phyloP scores from a whole-genome alignment of 1,140 invertebrate genomes.

The Temnothorax nylanderi region DNA sequence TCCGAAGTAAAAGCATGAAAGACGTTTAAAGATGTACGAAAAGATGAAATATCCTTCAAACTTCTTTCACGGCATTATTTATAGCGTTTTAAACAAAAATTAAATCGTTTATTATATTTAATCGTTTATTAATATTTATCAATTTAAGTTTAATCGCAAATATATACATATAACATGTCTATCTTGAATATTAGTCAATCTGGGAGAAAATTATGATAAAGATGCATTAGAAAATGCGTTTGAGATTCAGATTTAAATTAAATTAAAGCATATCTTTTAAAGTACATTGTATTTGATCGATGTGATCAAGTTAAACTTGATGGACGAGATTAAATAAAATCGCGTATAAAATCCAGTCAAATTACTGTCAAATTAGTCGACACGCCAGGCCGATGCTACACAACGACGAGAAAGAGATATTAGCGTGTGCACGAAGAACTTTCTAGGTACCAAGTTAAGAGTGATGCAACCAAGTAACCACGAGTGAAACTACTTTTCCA shows the following conservation, averaged over 20 bases:
- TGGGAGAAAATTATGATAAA: background rate
- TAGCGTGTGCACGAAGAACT: slow-evolving; percentile 76
- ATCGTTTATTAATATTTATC: too few relatives aligned
- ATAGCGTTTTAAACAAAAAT: background rate
- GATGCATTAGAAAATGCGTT: background rate
- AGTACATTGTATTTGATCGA: background rate
- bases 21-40: background rate
- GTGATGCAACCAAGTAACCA: slow-evolving; percentile 77
- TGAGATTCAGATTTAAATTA: background rate
- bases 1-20: too few relatives aligned
- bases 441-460: slow-evolving; percentile 80
- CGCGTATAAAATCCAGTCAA: background rate
- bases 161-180: background rate
- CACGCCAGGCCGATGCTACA: slow-evolving; percentile 74
- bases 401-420: slow-evolving; percentile 70
- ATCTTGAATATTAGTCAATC: background rate
- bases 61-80: background rate
- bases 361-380: slow-evolving; percentile 64
- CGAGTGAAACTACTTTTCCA: slow-evolving; percentile 82
- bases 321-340: slow-evolving; percentile 26
- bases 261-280: background rate
- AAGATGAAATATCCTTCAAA: background rate
- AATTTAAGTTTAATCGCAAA: background rate
- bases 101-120: background rate
- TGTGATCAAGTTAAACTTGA: background rate